Evolutionary conservation across 2,888 invertebrate genomes (phyloP).

Genomic region (Anthoptus insignis): DNA sequence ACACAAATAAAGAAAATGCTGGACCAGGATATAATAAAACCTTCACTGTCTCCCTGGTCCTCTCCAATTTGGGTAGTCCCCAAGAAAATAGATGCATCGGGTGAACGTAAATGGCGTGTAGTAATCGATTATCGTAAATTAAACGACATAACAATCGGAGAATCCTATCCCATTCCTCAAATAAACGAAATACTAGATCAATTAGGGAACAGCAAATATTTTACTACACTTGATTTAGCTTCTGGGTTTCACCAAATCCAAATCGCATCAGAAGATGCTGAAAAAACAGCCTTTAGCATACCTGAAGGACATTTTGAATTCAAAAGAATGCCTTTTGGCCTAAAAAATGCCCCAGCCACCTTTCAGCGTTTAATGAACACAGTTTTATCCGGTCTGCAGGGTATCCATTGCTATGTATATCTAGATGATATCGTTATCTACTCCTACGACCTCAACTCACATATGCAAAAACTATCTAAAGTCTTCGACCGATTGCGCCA

Average conservation of each 20-base stretch:
- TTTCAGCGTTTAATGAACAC: conserved; percentile 48
- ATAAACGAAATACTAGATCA: conserved; percentile 51
- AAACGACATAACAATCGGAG: conserved; percentile 49
- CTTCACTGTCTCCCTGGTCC: conserved; percentile 49
- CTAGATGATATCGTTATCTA: conserved; percentile 43
- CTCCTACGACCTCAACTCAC: conserved; percentile 15
- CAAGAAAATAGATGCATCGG: conserved; percentile 50
- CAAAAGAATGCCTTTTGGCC: conserved; percentile 39
- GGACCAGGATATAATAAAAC: conserved; percentile 48
- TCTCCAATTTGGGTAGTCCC: conserved; percentile 49
- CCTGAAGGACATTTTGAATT: conserved; percentile 45
- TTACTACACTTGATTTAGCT: conserved; percentile 39
- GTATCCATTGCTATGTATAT: conserved; percentile 45
- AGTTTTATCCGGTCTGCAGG: conserved; percentile 46
- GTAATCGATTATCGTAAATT: conserved; percentile 47
- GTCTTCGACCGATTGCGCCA: conserved; percentile 37
- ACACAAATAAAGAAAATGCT: conserved; percentile 42
- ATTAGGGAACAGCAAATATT: conserved; percentile 49
- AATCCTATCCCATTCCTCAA: conserved; percentile 50
- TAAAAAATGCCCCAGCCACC: conserved; percentile 43
- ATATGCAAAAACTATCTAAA: conserved; percentile 20
- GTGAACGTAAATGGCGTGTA: conserved; percentile 47
- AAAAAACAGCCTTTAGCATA: conserved; percentile 49
- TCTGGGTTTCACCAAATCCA: conserved; percentile 46
- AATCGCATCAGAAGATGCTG: neutral